Percentiles rank a stretch among this genome's conserved stretches.
phyloP scores from a whole-genome alignment of 2,113 vertebrate species.

The Thalassarche chlororhynchos region DNA sequence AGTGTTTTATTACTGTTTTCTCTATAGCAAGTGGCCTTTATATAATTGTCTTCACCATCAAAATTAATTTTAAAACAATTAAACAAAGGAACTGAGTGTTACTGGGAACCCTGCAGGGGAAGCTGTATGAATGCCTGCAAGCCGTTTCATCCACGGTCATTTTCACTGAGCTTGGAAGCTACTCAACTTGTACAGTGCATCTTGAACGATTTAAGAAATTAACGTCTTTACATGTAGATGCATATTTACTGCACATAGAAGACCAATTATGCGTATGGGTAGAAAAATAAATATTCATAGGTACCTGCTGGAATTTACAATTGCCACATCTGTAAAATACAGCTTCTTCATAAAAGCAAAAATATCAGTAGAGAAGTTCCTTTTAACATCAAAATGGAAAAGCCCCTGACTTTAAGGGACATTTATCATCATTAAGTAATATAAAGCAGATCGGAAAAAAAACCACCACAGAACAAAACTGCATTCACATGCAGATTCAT shows the following conservation, averaged over 20 bases:
- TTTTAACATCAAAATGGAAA: not conserved
- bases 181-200: not conserved
- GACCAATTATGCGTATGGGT: not conserved
- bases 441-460: not conserved
- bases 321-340: not conserved
- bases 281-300: not conserved
- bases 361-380: not conserved
- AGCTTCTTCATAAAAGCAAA: not conserved
- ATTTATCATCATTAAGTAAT: not conserved
- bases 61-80: not conserved
- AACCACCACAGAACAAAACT: not conserved
- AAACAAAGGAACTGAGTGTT: not conserved
- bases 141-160: not conserved
- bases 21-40: not conserved
- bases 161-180: not conserved
- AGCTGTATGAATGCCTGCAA: not conserved
- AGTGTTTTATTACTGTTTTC: not conserved
- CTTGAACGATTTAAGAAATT: not conserved
- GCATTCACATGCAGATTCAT: not conserved
- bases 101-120: not conserved
- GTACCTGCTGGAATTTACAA: not conserved
- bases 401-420: not conserved
- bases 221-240: not conserved
- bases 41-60: not conserved
- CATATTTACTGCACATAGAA: not conserved